Conservation (phyloP, 2,113 vertebrate genomes). For the Stictonetta naevosa region DNA sequence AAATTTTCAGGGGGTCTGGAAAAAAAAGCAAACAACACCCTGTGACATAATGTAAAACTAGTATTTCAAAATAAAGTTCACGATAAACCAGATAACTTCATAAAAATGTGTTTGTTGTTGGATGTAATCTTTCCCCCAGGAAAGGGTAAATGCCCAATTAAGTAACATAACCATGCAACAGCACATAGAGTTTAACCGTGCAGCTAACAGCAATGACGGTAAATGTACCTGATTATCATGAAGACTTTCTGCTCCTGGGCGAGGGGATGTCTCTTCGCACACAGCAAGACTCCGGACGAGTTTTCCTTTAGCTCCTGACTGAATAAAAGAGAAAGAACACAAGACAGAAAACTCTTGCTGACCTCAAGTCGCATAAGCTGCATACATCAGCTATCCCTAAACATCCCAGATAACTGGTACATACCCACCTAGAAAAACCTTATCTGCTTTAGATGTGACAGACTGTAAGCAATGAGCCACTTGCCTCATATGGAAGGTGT, state of each 20-base stretch:
- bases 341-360: slow-evolving; percentile 29
- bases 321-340: slow-evolving; percentile 58
- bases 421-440: not conserved
- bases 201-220: slow-evolving; percentile 35
- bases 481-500: not conserved
- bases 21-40: slow-evolving; percentile 82
- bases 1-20: slow-evolving; percentile 84
- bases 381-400: not conserved
- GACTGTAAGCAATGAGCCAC: not conserved
- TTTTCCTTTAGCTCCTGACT: slow-evolving; percentile 90
- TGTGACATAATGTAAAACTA: slow-evolving; percentile 71
- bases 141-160: slow-evolving; percentile 33
- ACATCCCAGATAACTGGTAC: not conserved
- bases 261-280: slow-evolving; percentile 86
- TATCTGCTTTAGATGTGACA: accelerated
- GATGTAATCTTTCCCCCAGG: slow-evolving; percentile 21
- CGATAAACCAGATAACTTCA: slow-evolving; percentile 58
- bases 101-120: not conserved
- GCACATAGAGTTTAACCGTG: slow-evolving; percentile 57
- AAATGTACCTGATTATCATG: slow-evolving; percentile 84
- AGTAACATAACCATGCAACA: slow-evolving; percentile 59
- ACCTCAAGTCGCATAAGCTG: not conserved
- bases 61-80: slow-evolving; percentile 46
- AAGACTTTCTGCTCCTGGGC: slow-evolving; percentile 74
- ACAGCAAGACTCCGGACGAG: slow-evolving; percentile 89